These are phyloP conservation scores for Trogon melanurus DNA, from an alignment of 2,113 vertebrate species.

Conservation along the genomic window DNA sequence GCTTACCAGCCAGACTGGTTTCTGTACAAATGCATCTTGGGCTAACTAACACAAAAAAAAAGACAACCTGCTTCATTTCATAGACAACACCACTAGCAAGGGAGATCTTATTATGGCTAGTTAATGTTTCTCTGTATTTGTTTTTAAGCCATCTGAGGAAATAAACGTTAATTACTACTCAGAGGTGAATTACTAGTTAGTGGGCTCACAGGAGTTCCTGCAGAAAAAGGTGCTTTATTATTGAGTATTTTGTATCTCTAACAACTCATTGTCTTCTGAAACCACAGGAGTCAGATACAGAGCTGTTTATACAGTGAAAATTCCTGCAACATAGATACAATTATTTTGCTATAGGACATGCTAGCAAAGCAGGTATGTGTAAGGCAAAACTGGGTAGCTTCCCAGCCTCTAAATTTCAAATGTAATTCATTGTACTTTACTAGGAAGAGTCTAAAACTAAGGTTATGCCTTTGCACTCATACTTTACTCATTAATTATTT, in stretches of 20 bases:
- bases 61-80: neutral
- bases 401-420: neutral
- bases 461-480: neutral
- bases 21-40: neutral
- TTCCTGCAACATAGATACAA: neutral
- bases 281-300: neutral
- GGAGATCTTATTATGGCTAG: neutral
- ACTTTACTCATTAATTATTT: neutral
- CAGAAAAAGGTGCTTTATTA: neutral
- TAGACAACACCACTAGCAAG: accelerated
- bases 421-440: neutral
- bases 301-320: neutral
- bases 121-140: neutral
- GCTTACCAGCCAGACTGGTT: neutral
- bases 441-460: neutral
- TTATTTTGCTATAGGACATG: neutral
- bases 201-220: neutral
- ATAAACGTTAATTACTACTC: constrained; percentile 5
- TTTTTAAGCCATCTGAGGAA: neutral
- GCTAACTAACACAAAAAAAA: neutral
- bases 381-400: neutral
- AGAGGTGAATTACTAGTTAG: neutral
- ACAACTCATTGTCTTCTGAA: neutral
- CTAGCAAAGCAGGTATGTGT: neutral
- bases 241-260: neutral